phyloP scores from a whole-genome alignment of 2,113 vertebrate genomes.

The Ptyas mucosa region DNA sequence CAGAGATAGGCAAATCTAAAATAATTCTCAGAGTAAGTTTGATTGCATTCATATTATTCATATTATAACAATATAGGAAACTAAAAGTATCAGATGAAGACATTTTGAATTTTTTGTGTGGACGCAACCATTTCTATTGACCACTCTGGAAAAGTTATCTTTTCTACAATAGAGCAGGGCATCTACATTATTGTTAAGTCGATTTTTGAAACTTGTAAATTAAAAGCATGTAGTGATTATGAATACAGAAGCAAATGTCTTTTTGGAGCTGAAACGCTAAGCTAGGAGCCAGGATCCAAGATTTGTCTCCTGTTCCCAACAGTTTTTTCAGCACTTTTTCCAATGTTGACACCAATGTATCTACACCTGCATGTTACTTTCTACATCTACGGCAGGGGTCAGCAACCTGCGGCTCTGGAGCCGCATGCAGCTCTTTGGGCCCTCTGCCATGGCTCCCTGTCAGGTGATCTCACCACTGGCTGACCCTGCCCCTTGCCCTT shows the following conservation, averaged over 20 bases:
- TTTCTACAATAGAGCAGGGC: neutral
- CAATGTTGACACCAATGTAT: neutral
- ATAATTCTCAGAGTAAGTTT: neutral
- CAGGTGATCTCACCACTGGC: no score
- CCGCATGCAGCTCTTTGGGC: no score
- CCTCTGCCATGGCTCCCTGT: no score
- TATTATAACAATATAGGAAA: neutral
- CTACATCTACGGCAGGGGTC: neutral
- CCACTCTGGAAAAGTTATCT: neutral
- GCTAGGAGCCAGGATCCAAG: neutral
- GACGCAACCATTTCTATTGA: neutral
- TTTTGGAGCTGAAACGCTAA: neutral
- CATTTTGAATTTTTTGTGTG: neutral
- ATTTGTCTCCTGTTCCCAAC: neutral
- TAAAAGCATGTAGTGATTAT: neutral
- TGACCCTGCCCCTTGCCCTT: no score
- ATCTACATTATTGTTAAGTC: neutral
- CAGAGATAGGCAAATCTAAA: neutral
- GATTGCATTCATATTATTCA: slow-evolving; percentile 7
- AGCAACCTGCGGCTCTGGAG: no score
- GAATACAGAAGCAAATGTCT: neutral
- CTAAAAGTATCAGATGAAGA: neutral
- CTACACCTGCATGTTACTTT: neutral
- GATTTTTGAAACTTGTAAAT: neutral
- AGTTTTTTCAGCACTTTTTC: neutral